phyloP scores from a whole-genome alignment of 2,113 vertebrate species.

The Gambusia holbrooki region DNA sequence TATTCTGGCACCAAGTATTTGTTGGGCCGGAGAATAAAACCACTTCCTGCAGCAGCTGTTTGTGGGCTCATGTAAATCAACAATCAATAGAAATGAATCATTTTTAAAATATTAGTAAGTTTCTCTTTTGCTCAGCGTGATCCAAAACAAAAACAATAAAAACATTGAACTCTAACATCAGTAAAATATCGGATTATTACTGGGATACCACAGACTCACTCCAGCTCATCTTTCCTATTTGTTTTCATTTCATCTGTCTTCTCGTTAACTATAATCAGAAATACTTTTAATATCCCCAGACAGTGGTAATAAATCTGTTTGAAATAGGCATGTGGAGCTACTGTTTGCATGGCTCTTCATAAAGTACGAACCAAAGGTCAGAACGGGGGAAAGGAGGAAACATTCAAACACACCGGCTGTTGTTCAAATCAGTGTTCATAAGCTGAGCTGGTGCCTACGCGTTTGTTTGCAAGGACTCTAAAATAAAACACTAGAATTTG shows the following conservation, averaged over 20 bases:
- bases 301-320: background rate
- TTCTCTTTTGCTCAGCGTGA: background rate
- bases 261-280: background rate
- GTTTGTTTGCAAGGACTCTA: background rate
- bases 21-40: background rate
- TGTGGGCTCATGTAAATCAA: background rate
- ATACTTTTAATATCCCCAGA: no score
- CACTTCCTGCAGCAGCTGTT: background rate
- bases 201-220: background rate
- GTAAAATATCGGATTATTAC: background rate
- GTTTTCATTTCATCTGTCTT: background rate
- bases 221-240: background rate
- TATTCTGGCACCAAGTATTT: background rate
- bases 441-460: background rate
- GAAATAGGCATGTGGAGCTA: background rate
- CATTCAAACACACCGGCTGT: background rate
- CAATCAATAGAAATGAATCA: background rate
- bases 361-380: background rate
- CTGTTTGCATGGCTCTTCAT: background rate
- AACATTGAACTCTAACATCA: background rate
- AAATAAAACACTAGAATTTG: background rate
- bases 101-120: background rate
- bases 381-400: background rate
- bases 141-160: background rate
- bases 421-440: background rate